These are phyloP conservation scores for Drosophila crucigera DNA, from an alignment of 2,888 invertebrate species.

Conservation along the genomic window DNA sequence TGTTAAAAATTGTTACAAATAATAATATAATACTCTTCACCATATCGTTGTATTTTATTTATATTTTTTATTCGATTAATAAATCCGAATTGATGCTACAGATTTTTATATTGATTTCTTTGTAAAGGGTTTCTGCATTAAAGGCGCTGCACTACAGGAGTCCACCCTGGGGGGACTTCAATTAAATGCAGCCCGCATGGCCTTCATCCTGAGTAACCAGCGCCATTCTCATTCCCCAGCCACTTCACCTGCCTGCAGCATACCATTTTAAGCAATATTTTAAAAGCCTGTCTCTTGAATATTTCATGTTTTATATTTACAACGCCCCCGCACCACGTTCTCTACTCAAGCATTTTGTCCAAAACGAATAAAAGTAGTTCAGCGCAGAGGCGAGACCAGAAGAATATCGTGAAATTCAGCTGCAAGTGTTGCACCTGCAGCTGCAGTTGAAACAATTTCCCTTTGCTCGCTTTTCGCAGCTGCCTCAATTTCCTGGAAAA, in stretches of 20 bases:
- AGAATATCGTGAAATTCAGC: constrained; percentile 37
- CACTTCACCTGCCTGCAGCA: constrained; percentile 14
- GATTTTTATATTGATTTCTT: constrained; percentile 27
- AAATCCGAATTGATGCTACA: neutral
- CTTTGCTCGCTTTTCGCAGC: constrained; percentile 24
- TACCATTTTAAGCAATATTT: constrained; percentile 62
- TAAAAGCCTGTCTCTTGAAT: constrained; percentile 68
- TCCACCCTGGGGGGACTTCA: constrained; percentile 35
- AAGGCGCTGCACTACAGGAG: neutral
- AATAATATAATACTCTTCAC: neutral
- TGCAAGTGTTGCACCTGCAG: constrained; percentile 71
- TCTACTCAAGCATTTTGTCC: constrained; percentile 46
- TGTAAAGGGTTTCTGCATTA: neutral
- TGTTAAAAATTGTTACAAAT: neutral
- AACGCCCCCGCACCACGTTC: constrained; percentile 29
- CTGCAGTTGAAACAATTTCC: constrained; percentile 64
- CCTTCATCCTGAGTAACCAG: constrained; percentile 7
- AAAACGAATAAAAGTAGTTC: constrained; percentile 9
- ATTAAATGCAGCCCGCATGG: constrained; percentile 44
- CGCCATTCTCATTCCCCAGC: neutral
- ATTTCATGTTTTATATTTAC: constrained; percentile 67
- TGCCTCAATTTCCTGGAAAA: constrained; percentile 74
- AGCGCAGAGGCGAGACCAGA: constrained; percentile 1
- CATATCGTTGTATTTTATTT: neutral
- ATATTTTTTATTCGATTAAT: neutral